These are phyloP conservation scores for Didymodactylos carnosus DNA, from an alignment of 2,888 invertebrate genomes.

Conservation along the genomic window DNA sequence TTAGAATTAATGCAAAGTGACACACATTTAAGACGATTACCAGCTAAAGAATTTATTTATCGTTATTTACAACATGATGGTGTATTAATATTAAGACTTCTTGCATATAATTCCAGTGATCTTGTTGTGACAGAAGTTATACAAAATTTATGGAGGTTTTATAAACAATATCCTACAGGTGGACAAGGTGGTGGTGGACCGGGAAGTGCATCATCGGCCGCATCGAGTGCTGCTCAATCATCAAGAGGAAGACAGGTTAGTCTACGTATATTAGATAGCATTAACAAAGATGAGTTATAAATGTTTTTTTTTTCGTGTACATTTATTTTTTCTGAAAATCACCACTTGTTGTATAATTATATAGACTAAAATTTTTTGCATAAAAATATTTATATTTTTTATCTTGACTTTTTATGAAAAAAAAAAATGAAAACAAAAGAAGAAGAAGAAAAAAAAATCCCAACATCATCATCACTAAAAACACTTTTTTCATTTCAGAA, in stretches of 20 bases:
- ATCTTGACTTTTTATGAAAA: no score
- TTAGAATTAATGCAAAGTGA: conserved; percentile 14
- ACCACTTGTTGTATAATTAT: no score
- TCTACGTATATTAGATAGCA: not conserved
- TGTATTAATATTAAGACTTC: conserved; percentile 4
- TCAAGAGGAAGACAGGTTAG: not conserved
- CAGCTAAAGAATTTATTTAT: conserved; percentile 14
- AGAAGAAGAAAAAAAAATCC: no score
- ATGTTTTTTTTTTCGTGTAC: no score
- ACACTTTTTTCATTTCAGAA: no score
- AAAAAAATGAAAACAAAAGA: no score
- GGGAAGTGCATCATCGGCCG: not conserved
- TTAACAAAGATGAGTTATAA: no score
- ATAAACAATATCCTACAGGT: conserved; percentile 2
- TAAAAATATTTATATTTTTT: no score
- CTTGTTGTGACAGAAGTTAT: conserved; percentile 13
- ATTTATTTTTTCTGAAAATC: no score
- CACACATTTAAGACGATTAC: conserved; percentile 10
- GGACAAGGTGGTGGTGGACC: not conserved
- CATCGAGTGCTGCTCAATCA: not conserved
- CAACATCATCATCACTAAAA: no score
- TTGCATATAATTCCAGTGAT: conserved; percentile 14
- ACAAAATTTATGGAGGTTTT: conserved; percentile 9
- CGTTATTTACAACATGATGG: conserved; percentile 14
- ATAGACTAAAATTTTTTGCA: no score